Evolutionary conservation across 23 tunicate genomes (phyloP), one percentile per base, ranked within the genome.

Genomic region (Ciona savignyi): DNA sequence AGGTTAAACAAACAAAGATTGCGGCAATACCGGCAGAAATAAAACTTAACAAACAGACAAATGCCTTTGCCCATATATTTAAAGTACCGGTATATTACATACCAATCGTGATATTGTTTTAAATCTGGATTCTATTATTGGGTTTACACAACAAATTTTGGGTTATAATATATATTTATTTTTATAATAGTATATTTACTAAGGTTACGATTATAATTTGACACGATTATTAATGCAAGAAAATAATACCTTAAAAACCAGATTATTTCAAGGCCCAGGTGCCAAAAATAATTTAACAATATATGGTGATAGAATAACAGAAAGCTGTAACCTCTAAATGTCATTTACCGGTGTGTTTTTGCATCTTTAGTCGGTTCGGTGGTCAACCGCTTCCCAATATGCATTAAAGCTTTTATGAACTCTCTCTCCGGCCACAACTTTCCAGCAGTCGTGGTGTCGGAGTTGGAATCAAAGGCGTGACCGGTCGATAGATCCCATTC

Each of bases 401-500:
- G 74, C 86, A 95, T 81, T 32, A 95, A 61, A 27, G 80, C 83
- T 70, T 86, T 77, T 24, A 95, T 85, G 72, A 95, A 95, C 60
- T 88, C 97, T 67, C 86, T 71, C 63, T 91, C 97, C 3, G 97
- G 97, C 35, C 31, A 31, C 49, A 91, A 27, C 32, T 78, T 71
- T n/a, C 79, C 80, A 29, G 93, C 82, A 24, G 74, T 4, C 25
- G 77, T 72, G 3, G 80, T 81, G 27, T 49, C 63, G 26, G 32
- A 29, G 3, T 75, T 63, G 73, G 86, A 84, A 60, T 91, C 86
- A 33, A 91, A 91, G 6, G 97, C 97, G 74, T 91, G 97, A 61
- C 97, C 97, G 4, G 97, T 91, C 23, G 97, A 84, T 2, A 91
- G 62, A 85, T 91, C 97, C 97, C 97, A 91, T 68, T 91, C 93